Conservation (phyloP, 1,140 invertebrate species). For the Carposina sasakii region DNA sequence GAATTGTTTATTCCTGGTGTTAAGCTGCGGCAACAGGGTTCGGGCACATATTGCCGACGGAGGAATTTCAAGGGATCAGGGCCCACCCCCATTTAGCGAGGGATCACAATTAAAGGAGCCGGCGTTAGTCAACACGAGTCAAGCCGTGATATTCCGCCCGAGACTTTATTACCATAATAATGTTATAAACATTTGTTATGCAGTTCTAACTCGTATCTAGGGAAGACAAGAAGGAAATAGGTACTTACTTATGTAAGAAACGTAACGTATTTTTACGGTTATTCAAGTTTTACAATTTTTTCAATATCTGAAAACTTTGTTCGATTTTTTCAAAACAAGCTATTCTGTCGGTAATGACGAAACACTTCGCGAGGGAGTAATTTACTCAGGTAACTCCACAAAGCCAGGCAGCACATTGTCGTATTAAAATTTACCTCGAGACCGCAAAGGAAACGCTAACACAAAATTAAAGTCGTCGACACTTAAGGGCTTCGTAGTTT, state of each 20-base stretch:
- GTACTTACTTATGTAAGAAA: too few relatives aligned
- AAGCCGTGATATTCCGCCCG: slow-evolving; percentile 19
- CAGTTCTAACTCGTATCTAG: too few relatives aligned
- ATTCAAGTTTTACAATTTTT: too few relatives aligned
- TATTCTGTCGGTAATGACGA: slow-evolving; percentile 34
- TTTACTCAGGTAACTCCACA: slow-evolving; percentile 66
- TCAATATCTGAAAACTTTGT: too few relatives aligned
- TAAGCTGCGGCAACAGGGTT: slow-evolving; percentile 43
- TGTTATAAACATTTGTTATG: slow-evolving; percentile 6
- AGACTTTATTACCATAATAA: slow-evolving; percentile 22
- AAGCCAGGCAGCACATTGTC: slow-evolving; percentile 47
- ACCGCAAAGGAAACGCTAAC: slow-evolving; percentile 70
- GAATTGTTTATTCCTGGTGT: slow-evolving; percentile 62
- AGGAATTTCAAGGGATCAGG: slow-evolving; percentile 5
- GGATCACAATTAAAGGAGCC: slow-evolving; percentile 53
- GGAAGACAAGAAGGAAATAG: too few relatives aligned
- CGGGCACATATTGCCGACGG: slow-evolving; percentile 51
- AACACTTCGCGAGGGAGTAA: slow-evolving; percentile 57
- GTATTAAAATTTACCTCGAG: slow-evolving; percentile 66
- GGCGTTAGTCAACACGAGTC: slow-evolving; percentile 45
- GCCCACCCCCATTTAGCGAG: slow-evolving; percentile 21
- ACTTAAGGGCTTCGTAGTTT: slow-evolving; percentile 67
- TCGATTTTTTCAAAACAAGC: slow-evolving; percentile 47
- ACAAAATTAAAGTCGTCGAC: slow-evolving; percentile 72
- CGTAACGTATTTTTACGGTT: too few relatives aligned